Evolutionary conservation across 2,797 vertebrate species (phyloP), one percentile per base, ranked within the genome.

Genomic region (Ambastaia sidthimunki): DNA sequence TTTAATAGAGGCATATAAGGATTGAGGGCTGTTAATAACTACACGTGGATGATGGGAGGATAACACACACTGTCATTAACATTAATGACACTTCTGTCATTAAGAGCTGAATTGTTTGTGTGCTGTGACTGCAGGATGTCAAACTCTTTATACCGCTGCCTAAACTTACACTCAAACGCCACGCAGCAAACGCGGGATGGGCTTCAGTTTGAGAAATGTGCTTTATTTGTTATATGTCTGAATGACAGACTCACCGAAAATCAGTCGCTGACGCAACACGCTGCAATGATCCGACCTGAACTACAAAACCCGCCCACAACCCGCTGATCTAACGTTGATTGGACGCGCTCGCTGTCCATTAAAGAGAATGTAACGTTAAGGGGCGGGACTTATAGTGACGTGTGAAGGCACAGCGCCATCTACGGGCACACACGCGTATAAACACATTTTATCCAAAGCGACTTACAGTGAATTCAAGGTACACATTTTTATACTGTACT

Each of bases 121-220:
- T 66, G 13, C 5, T 47, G 48, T 60, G 62, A 52, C 31, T 31
- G 59, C 71, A 76, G 60, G 67, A 81, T 34, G 55, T 68, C 7
- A 37, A 5, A 25, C 23, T 91, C 89, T 92, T 91, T 92, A 91
- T 92, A 90, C 83, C 70, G 80, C 6, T 0, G 10, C 83, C 93
- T 95, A 94, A 92, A 93, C 93, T 93, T 95, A 95, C 92, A 84
- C 23, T 93, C 92, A 93, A 79, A 60, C 85, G 75, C 86, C 85
- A 90, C 87, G 65, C 90, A 88, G 74, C 88, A 87, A 89, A 87
- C 90, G 89, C 82, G 82, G 89, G 90, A 90, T 31, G 31, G 4
- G 31, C 4, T 2, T 31, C 2, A 2, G 31, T 31, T 2, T 31
- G 34, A 0, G 5, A 37, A 4, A 31, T 31, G 31, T 31, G 31